phyloP scores from a whole-genome alignment of 2,113 vertebrate species.

The Lepisosteus osseus region DNA sequence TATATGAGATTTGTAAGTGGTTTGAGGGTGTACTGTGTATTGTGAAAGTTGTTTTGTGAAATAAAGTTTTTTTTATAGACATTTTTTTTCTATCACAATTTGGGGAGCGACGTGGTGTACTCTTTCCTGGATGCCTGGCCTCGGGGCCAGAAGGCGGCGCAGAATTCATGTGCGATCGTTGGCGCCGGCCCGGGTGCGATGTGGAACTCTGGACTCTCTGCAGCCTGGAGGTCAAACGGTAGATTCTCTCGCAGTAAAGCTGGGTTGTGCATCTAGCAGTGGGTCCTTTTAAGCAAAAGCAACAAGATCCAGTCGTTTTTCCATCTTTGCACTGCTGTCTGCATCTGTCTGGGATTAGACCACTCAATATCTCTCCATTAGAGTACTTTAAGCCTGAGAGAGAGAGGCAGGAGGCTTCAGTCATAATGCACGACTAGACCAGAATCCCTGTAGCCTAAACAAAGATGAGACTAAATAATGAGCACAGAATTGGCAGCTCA shows the following conservation, averaged over 20 bases:
- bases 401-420: neutral
- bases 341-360: constrained; percentile 24
- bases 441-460: too few relatives aligned
- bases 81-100: too few relatives aligned
- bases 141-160: too few relatives aligned
- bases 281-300: neutral
- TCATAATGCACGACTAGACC: too few relatives aligned
- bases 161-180: neutral
- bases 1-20: too few relatives aligned
- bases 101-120: too few relatives aligned
- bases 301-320: neutral
- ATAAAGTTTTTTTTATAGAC: too few relatives aligned
- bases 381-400: neutral
- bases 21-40: too few relatives aligned
- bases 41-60: too few relatives aligned
- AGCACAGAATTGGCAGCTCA: too few relatives aligned
- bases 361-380: neutral
- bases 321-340: neutral
- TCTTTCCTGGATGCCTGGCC: too few relatives aligned
- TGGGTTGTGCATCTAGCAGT: constrained; percentile 3
- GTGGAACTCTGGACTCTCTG: constrained; percentile 8
- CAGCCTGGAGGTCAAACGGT: neutral
- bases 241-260: neutral
- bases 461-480: too few relatives aligned
- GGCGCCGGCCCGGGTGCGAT: constrained; percentile 18